Evolutionary conservation across 92 coral and sea anemone species (phyloP), one percentile per base, ranked within the genome.

Genomic region (Siderastrea siderea): DNA sequence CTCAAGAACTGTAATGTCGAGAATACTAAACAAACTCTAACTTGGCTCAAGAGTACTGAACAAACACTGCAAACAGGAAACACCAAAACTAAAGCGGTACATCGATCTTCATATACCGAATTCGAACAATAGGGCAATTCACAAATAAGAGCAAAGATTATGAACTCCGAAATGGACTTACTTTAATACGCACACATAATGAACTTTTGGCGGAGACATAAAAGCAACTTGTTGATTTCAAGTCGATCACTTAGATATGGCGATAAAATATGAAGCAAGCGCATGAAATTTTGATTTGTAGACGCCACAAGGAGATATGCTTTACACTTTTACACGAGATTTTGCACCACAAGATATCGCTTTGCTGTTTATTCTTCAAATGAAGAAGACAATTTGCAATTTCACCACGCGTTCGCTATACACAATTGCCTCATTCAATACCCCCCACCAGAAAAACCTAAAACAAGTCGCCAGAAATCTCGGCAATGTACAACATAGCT

Each of bases 121-220:
- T 50, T 3, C 55, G 19, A 57, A 81, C 77, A 81, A 81, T 45
- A 81, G 77, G 55, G 46, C 74, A 79, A 79, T 79, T 79, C 84
- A 79, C 57, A 7, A 48, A 26, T 46, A 65, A 26, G 55, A 13
- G 61, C 19, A 61, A 44, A 8, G 43, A 47, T 13, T 79, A 8
- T 62, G 15, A 50, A 48, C 49, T 68, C 15, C 7, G 8, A 55
- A 68, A 52, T 62, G 74, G 38, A 51, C 51, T 26, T 26, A 26
- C 38, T 26, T 26, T 26, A 26, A 55, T 14, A 66, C 9, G 49
- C 62, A 14, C 47, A 81, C 76, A 26, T 6, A 17, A 52, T 73
- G 61, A 48, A 50, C 61, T 51, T 69, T 16, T 16, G 17, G 46
- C 45, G 47, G 68, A 69, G 17, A 70, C 53, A 44, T 53, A 44